Conservation (phyloP, 2,888 invertebrate species). For the Chrysolina oricalcia region DNA sequence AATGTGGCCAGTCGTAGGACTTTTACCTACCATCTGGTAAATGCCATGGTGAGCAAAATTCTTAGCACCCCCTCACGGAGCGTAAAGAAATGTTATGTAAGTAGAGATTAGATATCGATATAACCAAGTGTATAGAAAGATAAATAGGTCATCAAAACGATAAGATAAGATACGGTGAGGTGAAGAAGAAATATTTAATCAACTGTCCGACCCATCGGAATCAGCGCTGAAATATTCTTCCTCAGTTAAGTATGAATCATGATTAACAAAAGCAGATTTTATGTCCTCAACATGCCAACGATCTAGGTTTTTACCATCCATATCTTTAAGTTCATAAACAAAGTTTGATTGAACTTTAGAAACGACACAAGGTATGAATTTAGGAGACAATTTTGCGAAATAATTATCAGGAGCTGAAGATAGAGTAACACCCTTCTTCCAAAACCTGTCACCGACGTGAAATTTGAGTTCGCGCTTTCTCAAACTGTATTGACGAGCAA, state of each 20-base stretch:
- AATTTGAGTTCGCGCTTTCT: constrained; percentile 46
- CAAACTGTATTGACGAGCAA: constrained; percentile 50
- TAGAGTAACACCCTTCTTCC: constrained; percentile 43
- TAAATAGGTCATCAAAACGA: too few relatives aligned
- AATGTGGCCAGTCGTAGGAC: constrained; percentile 5
- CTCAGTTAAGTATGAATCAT: too few relatives aligned
- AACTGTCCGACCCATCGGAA: not conserved
- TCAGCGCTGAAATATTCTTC: too few relatives aligned
- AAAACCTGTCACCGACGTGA: constrained; percentile 51
- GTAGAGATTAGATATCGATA: too few relatives aligned
- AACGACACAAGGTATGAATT: constrained; percentile 52
- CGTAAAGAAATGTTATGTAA: too few relatives aligned
- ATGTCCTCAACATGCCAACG: constrained; percentile 53
- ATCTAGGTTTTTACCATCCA: constrained; percentile 48
- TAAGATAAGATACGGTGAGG: too few relatives aligned
- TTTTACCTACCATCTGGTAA: not conserved
- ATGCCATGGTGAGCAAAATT: not conserved
- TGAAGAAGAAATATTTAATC: too few relatives aligned
- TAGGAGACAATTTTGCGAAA: constrained; percentile 50
- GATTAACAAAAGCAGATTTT: too few relatives aligned
- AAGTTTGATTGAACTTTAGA: constrained; percentile 46
- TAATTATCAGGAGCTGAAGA: constrained; percentile 50
- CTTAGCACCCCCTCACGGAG: too few relatives aligned
- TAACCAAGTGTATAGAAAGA: too few relatives aligned
- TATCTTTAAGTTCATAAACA: too few relatives aligned